Conservation (phyloP, 1,140 invertebrate genomes). For the Ceratoteleas bidentatus region DNA sequence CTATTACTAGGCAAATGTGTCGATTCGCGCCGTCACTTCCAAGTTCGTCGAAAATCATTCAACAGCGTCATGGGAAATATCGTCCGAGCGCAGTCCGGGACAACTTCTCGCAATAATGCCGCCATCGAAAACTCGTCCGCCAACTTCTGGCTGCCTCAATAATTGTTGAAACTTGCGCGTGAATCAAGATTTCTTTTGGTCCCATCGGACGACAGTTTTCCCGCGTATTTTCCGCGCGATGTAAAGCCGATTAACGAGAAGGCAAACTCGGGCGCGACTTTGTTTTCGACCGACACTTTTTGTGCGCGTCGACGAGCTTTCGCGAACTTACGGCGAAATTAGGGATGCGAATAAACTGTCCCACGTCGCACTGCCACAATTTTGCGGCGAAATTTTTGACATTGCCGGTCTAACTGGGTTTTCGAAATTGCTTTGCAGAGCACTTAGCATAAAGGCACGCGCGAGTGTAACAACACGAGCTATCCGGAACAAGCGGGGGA, state of each 20-base stretch:
- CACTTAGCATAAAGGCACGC: slow-evolving; percentile 24
- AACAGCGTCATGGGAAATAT: slow-evolving; percentile 33
- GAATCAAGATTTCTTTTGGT: slow-evolving; percentile 1
- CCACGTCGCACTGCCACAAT: neutral
- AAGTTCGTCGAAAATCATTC: slow-evolving; percentile 36
- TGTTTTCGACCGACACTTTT: neutral
- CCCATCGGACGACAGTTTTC: neutral
- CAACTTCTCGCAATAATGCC: slow-evolving; percentile 30
- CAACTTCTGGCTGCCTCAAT: slow-evolving; percentile 21
- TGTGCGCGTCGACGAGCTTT: neutral
- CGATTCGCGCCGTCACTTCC: neutral
- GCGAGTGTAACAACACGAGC: slow-evolving; percentile 41
- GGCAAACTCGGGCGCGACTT: neutral
- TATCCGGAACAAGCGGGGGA: slow-evolving; percentile 69
- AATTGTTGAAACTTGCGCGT: slow-evolving; percentile 21
- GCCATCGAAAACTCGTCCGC: slow-evolving; percentile 6
- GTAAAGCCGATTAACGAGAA: neutral
- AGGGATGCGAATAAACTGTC: neutral
- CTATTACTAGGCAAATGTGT: slow-evolving; percentile 26
- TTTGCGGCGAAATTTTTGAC: neutral
- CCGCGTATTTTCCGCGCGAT: neutral
- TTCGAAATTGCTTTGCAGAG: slow-evolving; percentile 16
- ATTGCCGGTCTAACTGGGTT: neutral
- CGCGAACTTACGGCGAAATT: neutral
- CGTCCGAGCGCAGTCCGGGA: slow-evolving; percentile 15